Base-by-base conservation (phyloP, 2,888 invertebrate species). In the Nebria salina region DNA sequence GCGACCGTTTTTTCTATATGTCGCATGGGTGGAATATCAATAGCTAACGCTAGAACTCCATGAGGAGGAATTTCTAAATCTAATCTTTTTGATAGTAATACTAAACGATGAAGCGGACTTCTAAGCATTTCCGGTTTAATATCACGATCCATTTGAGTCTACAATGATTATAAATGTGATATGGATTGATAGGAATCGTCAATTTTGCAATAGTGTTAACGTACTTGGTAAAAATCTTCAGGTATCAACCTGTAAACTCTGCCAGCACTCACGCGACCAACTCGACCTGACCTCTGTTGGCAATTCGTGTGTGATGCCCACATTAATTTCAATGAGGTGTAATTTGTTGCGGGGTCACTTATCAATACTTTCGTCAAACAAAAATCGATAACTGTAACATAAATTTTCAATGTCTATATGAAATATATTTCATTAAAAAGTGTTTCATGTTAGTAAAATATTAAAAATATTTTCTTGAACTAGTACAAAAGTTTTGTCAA, bases 281-380 rank as follows among this genome's bases (percentile, higher is more conserved):
- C 96, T 83, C 98, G 93, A 1, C 98, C 98, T 72, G 95, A 93
- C 78, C 98, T 92, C 89, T 98, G 98, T 42, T 92, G 93, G 86
- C 97, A 97, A 88, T 95, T 98, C 0, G 95, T 93, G 86, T 95
- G 95, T 0, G 97, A 95, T 0, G 98, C 96, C 98, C 98, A 98
- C 82, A 92, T 90, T 83, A 97, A 87, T 85, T 94, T 92, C 72
- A 98, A 91, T 72, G 93, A 92, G 25, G 94, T 93, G 87, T 94
- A 96, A 90, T 96, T 96, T 0, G 97, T 95, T 0, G 90, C 89
- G 0, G 92, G 90, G 87, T 98, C 96, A 74, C 94, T 93, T 5
- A 94, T 90, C 85, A 97, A 88, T 64, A 93, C 92, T 90, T 98
- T 98, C 82, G 96, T 96, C 82, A 98, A 90, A 88, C 98, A 98